phyloP scores from a whole-genome alignment of 2,113 vertebrate species.

The Vombatus ursinus region DNA sequence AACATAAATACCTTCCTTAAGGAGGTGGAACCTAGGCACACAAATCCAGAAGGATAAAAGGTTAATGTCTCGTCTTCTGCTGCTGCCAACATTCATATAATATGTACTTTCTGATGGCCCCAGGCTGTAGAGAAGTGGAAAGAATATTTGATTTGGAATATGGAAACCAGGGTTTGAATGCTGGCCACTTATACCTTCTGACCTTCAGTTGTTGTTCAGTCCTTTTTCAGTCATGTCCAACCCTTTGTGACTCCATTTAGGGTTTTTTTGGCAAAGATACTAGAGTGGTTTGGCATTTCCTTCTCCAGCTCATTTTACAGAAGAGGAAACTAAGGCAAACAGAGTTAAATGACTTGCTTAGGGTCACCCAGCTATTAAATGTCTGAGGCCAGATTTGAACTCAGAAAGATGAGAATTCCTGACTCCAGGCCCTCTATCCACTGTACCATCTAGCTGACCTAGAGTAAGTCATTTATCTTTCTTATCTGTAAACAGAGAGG shows the following conservation, averaged over 20 bases:
- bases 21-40: neutral
- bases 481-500: neutral
- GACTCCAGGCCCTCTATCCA: neutral
- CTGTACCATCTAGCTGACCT: neutral
- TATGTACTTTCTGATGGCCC: neutral
- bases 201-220: too few species aligned
- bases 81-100: neutral
- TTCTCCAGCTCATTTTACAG: neutral
- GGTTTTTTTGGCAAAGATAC: neutral
- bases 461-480: neutral
- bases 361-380: neutral
- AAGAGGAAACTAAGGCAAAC: neutral
- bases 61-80: neutral
- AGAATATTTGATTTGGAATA: too few species aligned
- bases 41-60: neutral
- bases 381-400: neutral
- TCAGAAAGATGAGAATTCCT: neutral
- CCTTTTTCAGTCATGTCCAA: too few species aligned
- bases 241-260: neutral
- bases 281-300: neutral
- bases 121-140: too few species aligned
- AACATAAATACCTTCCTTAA: neutral
- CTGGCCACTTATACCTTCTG: too few species aligned
- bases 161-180: too few species aligned
- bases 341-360: neutral